Evolutionary conservation across 2,113 vertebrate species (phyloP).

Genomic region (Chlorodrepanis virens): DNA sequence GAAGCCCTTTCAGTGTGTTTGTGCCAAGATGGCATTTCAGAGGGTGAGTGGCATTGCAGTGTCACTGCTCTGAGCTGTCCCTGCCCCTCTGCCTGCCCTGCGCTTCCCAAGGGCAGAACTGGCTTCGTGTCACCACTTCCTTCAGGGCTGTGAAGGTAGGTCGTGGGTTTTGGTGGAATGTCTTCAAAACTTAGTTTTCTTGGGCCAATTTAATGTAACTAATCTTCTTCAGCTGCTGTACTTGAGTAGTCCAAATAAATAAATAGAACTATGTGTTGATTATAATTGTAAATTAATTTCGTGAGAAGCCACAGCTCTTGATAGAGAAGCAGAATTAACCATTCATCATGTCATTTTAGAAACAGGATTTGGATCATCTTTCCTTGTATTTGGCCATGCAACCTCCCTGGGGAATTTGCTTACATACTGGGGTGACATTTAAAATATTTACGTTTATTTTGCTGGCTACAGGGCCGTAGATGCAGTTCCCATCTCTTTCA

Average conservation of each 20-base stretch:
- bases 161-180: neutral
- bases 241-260: neutral
- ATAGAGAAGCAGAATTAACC: neutral
- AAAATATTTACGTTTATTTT: constrained; percentile 51
- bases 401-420: constrained; percentile 1
- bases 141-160: neutral
- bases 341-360: neutral
- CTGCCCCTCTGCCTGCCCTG: neutral
- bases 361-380: neutral
- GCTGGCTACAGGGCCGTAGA: constrained; percentile 2
- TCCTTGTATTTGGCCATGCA: neutral
- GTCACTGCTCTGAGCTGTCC: neutral
- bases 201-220: neutral
- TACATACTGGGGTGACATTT: constrained; percentile 26
- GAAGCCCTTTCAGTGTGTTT: neutral
- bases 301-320: neutral
- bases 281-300: neutral
- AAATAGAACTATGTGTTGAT: neutral
- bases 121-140: accelerated
- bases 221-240: constrained; percentile 24
- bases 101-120: neutral
- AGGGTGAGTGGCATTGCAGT: neutral
- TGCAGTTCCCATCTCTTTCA: constrained; percentile 26
- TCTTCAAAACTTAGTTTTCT: neutral
- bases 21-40: neutral